Conservation (phyloP, 2,888 invertebrate genomes). For the Chydorus sphaericus region DNA sequence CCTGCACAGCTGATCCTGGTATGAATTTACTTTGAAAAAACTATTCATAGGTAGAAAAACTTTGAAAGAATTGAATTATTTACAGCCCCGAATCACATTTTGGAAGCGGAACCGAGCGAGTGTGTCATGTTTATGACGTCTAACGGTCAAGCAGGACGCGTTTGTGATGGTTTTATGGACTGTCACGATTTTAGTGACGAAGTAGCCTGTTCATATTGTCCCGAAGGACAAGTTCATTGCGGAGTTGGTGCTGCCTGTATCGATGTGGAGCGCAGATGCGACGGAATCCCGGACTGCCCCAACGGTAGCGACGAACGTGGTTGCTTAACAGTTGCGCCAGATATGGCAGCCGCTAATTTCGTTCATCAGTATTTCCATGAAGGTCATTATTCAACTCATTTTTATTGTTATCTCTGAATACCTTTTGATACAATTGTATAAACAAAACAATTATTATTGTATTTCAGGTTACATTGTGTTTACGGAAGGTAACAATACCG, state of each 20-base stretch:
- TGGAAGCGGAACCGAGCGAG: constrained; percentile 32
- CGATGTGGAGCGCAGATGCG: constrained; percentile 52
- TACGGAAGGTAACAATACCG: constrained; percentile 63
- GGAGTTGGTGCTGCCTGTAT: constrained; percentile 59
- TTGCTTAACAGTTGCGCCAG: constrained; percentile 60
- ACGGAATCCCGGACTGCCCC: constrained; percentile 67
- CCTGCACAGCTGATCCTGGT: constrained; percentile 65
- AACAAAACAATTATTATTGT: too few species aligned
- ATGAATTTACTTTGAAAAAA: constrained; percentile 15
- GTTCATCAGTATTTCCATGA: constrained; percentile 43
- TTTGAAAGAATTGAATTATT: neutral
- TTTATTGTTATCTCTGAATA: too few species aligned
- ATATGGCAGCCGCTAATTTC: constrained; percentile 38
- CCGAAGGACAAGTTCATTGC: constrained; percentile 55
- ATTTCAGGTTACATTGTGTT: constrained; percentile 77
- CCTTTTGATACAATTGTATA: too few species aligned
- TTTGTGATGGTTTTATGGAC: constrained; percentile 76
- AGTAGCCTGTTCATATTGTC: constrained; percentile 54
- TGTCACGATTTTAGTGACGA: constrained; percentile 63
- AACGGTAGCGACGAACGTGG: constrained; percentile 75
- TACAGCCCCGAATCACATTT: constrained; percentile 9
- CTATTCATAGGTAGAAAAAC: neutral
- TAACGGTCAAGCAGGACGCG: constrained; percentile 54
- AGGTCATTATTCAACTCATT: too few species aligned
- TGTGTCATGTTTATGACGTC: constrained; percentile 39